Conservation (phyloP, 2,113 vertebrate species). For the Ailuropoda melanoleuca region DNA sequence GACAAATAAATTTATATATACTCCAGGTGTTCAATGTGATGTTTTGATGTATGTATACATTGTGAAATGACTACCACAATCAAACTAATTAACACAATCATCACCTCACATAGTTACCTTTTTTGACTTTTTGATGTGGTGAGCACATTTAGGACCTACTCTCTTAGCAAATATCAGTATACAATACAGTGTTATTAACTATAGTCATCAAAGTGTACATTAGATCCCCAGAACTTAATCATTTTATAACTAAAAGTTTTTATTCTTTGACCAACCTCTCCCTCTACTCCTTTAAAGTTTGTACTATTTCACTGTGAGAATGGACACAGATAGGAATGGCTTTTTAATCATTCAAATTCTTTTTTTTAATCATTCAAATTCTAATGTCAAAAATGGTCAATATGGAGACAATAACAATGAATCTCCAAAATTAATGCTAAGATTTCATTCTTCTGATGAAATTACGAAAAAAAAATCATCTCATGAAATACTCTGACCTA, state of each 20-base stretch:
- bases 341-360: constrained; percentile 15
- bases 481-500: background rate
- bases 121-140: background rate
- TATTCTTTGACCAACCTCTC: background rate
- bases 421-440: background rate
- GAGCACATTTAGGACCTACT: background rate
- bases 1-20: background rate
- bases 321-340: background rate
- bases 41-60: background rate
- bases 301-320: background rate
- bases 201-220: background rate
- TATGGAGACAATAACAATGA: background rate
- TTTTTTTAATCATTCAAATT: background rate
- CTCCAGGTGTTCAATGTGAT: background rate
- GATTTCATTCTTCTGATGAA: background rate
- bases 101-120: background rate
- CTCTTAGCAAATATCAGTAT: background rate
- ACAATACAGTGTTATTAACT: background rate
- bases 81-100: background rate
- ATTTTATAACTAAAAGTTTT: background rate
- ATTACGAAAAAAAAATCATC: background rate
- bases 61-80: background rate
- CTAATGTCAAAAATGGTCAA: background rate
- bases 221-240: background rate
- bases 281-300: background rate